Evolutionary conservation across 2,888 invertebrate genomes (phyloP).

Genomic region (Drosophila tripunctata): DNA sequence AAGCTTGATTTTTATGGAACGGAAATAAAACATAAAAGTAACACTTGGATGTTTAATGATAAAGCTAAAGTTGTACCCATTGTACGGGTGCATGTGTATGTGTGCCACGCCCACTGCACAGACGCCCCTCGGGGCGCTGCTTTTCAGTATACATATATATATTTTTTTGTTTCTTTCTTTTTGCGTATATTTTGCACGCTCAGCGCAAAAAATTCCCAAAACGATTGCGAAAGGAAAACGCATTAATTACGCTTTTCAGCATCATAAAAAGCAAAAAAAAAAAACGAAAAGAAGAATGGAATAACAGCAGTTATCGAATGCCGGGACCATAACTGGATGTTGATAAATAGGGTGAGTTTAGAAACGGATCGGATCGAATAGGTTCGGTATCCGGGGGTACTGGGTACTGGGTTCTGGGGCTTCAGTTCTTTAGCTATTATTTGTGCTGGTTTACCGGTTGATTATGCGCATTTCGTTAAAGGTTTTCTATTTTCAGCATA

Average conservation of each 20-base stretch:
- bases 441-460: conserved; percentile 60
- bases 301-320: conserved; percentile 41
- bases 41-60: conserved; percentile 76
- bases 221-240: conserved; percentile 59
- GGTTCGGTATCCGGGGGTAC: too few relatives aligned
- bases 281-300: conserved; percentile 29
- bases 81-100: conserved; percentile 22
- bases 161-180: too few relatives aligned
- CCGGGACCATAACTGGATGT: conserved; percentile 36
- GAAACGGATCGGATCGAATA: neutral
- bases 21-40: conserved; percentile 78
- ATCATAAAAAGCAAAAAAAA: conserved; percentile 30
- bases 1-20: conserved; percentile 61
- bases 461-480: conserved; percentile 35
- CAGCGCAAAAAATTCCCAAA: conserved; percentile 55
- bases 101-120: conserved; percentile 41
- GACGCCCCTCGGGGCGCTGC: conserved; percentile 32
- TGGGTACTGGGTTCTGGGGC: conserved; percentile 16
- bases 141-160: too few relatives aligned
- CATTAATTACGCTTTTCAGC: conserved; percentile 78
- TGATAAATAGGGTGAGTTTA: conserved; percentile 51
- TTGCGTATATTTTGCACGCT: conserved; percentile 65
- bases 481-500: neutral
- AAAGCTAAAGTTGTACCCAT: conserved; percentile 56
- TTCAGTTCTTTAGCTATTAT: conserved; percentile 38